phyloP scores from a whole-genome alignment of 2,888 invertebrate species.

The Sceliomorpha sp. region DNA sequence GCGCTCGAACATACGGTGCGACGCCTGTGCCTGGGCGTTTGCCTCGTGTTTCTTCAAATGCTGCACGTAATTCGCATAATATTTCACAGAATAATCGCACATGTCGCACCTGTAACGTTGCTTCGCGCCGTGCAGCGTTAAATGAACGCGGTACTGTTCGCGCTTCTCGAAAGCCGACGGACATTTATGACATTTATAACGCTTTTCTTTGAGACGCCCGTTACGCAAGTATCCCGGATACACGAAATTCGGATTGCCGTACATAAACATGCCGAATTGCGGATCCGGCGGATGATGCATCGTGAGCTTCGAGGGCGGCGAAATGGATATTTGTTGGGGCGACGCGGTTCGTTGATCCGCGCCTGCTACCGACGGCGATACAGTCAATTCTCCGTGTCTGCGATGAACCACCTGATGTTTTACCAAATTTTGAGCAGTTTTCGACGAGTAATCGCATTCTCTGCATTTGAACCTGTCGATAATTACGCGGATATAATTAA shows the following conservation, averaged over 20 bases:
- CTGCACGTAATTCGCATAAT: slow-evolving; percentile 91
- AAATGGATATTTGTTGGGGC: background rate
- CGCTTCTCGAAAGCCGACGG: slow-evolving; percentile 93
- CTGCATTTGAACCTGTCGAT: slow-evolving; percentile 84
- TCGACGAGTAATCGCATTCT: slow-evolving; percentile 87
- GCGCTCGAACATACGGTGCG: slow-evolving; percentile 79
- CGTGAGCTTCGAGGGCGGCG: background rate
- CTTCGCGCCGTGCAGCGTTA: slow-evolving; percentile 90
- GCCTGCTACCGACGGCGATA: background rate
- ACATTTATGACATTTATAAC: slow-evolving; percentile 91
- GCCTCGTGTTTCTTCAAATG: slow-evolving; percentile 90
- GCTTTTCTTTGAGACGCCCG: slow-evolving; percentile 87
- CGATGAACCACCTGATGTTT: slow-evolving; percentile 84
- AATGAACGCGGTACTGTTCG: slow-evolving; percentile 91
- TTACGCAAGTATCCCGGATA: slow-evolving; percentile 89
- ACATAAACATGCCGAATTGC: slow-evolving; percentile 86
- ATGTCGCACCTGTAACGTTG: slow-evolving; percentile 91
- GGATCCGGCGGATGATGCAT: slow-evolving; percentile 82
- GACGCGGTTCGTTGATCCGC: too few relatives aligned
- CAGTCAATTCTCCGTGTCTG: slow-evolving; percentile 62
- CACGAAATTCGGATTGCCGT: slow-evolving; percentile 88
- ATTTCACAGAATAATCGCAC: slow-evolving; percentile 94
- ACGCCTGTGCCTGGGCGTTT: slow-evolving; percentile 85
- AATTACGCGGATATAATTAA: background rate
- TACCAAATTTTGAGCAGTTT: slow-evolving; percentile 85